These are phyloP conservation scores for Pocillopora verrucosa DNA, from an alignment of 64 coral and sea anemone species.

Conservation along the genomic window DNA sequence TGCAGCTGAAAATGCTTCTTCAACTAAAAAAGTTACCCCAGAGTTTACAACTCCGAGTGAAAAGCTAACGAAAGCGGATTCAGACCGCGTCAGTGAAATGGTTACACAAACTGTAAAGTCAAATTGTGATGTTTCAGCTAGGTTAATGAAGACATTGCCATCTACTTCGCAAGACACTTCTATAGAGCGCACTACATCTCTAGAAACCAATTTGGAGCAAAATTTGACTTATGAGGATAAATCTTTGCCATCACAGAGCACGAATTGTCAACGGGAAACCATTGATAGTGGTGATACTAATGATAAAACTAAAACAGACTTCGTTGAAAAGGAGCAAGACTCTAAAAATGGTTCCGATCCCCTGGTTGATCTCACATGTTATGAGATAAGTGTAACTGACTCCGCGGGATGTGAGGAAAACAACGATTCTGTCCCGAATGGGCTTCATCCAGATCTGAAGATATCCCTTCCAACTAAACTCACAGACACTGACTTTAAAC, in stretches of 20 bases:
- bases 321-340: neutral
- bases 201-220: neutral
- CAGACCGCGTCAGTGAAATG: neutral
- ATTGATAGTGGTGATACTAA: neutral
- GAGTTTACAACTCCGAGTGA: neutral
- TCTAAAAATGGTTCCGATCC: neutral
- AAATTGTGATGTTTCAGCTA: neutral
- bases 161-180: neutral
- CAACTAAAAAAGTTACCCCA: neutral
- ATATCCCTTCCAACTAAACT: neutral
- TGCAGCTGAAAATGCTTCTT: neutral
- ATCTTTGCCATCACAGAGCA: neutral
- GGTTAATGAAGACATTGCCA: neutral
- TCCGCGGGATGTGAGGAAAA: conserved; percentile 24
- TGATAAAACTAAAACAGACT: neutral
- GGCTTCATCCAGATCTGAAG: neutral
- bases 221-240: neutral
- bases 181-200: neutral
- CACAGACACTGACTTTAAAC: neutral
- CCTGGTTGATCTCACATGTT: conserved; percentile 29
- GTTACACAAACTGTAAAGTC: neutral
- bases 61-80: neutral
- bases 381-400: conserved; percentile 35
- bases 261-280: neutral
- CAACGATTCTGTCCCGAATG: conserved; percentile 12